Evolutionary conservation across 2,888 invertebrate species (phyloP).

Genomic region (Agrotis ipsilon): DNA sequence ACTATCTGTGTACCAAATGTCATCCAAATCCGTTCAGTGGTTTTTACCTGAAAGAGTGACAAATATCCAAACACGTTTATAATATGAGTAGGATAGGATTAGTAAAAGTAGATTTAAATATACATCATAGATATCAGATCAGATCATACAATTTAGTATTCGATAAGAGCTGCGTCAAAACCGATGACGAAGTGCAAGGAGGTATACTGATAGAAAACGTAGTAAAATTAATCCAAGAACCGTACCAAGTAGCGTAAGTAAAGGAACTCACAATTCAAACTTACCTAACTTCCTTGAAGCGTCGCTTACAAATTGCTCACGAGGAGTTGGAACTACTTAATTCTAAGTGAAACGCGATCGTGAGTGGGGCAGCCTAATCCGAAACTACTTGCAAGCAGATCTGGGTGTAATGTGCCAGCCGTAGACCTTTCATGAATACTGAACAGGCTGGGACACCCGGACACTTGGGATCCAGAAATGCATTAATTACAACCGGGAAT

Average conservation of each 20-base stretch:
- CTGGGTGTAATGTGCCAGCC: conserved; percentile 82
- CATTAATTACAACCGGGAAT: conserved; percentile 70
- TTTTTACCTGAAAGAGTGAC: too few relatives aligned
- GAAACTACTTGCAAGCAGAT: conserved; percentile 85
- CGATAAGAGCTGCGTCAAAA: not conserved
- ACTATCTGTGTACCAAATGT: too few relatives aligned
- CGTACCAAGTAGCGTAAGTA: conserved; percentile 25
- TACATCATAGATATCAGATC: not conserved
- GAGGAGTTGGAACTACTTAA: conserved; percentile 78
- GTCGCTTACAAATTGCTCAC: conserved; percentile 75
- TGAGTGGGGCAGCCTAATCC: conserved; percentile 81
- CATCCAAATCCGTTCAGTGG: too few relatives aligned
- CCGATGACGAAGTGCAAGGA: not conserved
- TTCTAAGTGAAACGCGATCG: conserved; percentile 78
- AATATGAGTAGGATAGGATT: too few relatives aligned
- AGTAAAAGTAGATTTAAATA: too few relatives aligned
- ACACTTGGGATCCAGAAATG: conserved; percentile 65
- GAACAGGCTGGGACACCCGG: conserved; percentile 71
- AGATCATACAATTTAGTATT: not conserved
- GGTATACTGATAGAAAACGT: conserved; percentile 8
- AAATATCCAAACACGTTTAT: too few relatives aligned
- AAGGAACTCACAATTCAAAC: conserved; percentile 55
- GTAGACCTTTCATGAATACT: conserved; percentile 86
- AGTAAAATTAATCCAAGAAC: conserved; percentile 26
- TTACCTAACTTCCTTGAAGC: conserved; percentile 66